Percentiles rank a stretch among this genome's conserved stretches.
phyloP scores from a whole-genome alignment of 2,113 vertebrate species.

The Myotis yumanensis region DNA sequence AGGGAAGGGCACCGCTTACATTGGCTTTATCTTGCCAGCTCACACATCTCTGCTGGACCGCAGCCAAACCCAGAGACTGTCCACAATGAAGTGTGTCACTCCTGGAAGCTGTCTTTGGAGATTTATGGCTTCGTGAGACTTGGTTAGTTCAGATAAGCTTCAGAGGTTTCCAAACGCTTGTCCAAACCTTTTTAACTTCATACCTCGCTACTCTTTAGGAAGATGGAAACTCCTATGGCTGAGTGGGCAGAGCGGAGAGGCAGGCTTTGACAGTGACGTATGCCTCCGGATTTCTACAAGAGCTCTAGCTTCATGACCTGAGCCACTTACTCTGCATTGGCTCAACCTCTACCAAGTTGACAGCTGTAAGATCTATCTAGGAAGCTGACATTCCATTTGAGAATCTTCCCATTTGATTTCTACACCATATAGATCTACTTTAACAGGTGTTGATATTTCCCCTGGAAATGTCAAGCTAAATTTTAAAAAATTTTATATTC shows the following conservation, averaged over 20 bases:
- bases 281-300: neutral
- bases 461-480: neutral
- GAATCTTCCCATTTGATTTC: neutral
- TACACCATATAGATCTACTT: neutral
- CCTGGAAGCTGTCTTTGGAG: conserved; percentile 1
- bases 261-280: neutral
- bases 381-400: neutral
- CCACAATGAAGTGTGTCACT: neutral
- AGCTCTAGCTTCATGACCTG: neutral
- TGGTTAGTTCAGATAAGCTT: conserved; percentile 55
- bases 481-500: neutral
- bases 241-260: neutral
- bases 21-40: neutral
- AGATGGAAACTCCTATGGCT: neutral
- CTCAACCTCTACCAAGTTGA: neutral
- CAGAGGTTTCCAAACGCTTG: conserved; percentile 31
- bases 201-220: conserved; percentile 17
- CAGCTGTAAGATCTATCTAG: neutral
- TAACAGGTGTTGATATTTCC: neutral
- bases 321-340: neutral
- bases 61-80: neutral
- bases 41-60: neutral
- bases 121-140: conserved; percentile 30
- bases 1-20: neutral
- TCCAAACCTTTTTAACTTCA: conserved; percentile 58